Conservation (phyloP, 2,797 vertebrate species). For the Cirrhinus mrigala region DNA sequence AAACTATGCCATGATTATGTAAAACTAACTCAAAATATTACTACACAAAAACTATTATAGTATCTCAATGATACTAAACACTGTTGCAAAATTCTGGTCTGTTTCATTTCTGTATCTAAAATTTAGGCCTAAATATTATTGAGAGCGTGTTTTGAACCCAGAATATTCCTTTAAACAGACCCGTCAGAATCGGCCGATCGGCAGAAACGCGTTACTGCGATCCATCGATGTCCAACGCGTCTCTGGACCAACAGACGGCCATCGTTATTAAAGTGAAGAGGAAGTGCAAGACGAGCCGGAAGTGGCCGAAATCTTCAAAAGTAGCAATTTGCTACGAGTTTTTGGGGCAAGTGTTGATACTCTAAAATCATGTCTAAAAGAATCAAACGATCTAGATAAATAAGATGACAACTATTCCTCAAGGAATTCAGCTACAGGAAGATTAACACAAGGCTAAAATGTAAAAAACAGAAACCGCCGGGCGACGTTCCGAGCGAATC, state of each 20-base stretch:
- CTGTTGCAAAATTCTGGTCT: background rate
- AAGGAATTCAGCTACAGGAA: slow-evolving; percentile 76
- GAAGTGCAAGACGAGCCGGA: slow-evolving; percentile 59
- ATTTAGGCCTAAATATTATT: background rate
- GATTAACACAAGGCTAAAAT: slow-evolving; percentile 73
- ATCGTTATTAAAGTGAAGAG: background rate
- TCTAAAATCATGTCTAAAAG: slow-evolving; percentile 66
- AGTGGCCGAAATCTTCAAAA: slow-evolving; percentile 53
- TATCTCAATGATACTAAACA: background rate
- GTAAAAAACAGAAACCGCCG: slow-evolving; percentile 64
- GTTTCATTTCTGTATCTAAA: background rate
- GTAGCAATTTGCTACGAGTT: slow-evolving; percentile 81
- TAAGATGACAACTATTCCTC: slow-evolving; percentile 80
- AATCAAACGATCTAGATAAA: slow-evolving; percentile 72
- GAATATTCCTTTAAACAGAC: slow-evolving; percentile 30
- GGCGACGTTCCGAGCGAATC: slow-evolving; percentile 60
- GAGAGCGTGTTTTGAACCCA: background rate
- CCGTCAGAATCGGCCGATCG: background rate
- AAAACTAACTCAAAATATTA: background rate
- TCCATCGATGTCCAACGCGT: background rate
- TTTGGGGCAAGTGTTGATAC: slow-evolving; percentile 64
- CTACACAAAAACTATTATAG: background rate
- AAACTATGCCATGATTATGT: too few species aligned
- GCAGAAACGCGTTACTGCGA: background rate
- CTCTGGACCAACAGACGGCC: background rate